These are phyloP conservation scores for Abrostola triplasia DNA, from an alignment of 2,888 invertebrate species.

Conservation along the genomic window DNA sequence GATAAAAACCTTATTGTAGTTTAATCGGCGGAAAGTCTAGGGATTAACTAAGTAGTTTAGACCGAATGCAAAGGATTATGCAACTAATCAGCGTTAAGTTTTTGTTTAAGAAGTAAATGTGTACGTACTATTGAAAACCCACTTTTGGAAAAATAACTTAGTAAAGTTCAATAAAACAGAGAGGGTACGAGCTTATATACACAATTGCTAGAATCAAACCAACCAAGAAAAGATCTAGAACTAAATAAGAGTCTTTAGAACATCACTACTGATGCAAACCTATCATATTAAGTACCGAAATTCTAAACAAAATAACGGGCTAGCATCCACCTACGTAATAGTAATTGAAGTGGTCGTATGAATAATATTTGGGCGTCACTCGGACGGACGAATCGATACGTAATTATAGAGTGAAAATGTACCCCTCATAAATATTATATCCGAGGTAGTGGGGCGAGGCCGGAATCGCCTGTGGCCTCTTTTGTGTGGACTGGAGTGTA, in stretches of 20 bases:
- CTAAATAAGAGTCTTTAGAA: conserved; percentile 12
- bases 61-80: conserved; percentile 32
- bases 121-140: no score
- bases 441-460: conserved; percentile 81
- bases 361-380: conserved; percentile 86
- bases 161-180: neutral
- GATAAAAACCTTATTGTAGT: conserved; percentile 19
- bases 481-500: conserved; percentile 71
- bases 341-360: conserved; percentile 83
- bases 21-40: conserved; percentile 14
- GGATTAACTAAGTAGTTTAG: conserved; percentile 27
- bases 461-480: conserved; percentile 82
- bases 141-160: no score
- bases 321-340: conserved; percentile 67
- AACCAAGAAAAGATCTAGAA: neutral
- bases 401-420: conserved; percentile 87
- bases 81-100: conserved; percentile 12
- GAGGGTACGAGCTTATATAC: no score
- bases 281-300: conserved; percentile 25
- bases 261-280: conserved; percentile 26
- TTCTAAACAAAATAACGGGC: conserved; percentile 41
- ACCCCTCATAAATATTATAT: conserved; percentile 87
- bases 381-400: conserved; percentile 82
- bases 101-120: no score
- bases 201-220: neutral